Base-by-base conservation (phyloP, 2,888 invertebrate genomes). In the Xanthorhoe designata region DNA sequence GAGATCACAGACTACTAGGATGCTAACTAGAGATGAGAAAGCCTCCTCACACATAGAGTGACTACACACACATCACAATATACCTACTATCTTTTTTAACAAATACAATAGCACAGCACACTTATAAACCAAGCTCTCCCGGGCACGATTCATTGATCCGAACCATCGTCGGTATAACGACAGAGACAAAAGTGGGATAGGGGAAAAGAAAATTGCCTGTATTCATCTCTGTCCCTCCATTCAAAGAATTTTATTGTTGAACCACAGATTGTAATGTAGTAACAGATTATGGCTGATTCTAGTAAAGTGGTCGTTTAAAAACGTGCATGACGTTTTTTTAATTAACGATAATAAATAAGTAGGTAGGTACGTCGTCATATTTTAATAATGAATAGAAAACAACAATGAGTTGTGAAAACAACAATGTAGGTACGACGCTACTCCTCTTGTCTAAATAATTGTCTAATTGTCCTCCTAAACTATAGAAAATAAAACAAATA, bases 121-220 rank as follows among this genome's bases (percentile, higher is more conserved):
- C 32, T 8, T 17, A 18, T 18, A 15, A 53, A 45, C 53, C 38
- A 19, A 53, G 51, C 60, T 61, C 86, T 81, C 81, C 85, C 83
- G 89, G 90, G 89, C 88, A 87, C 88, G 88, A 88, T 92, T 92
- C 92, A 93, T 93, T 93, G 92, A 93, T 93, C 90, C 92, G 92
- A 91, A 91, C 50, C 83, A 76, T 80, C 82, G 85, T 93, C 92
- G 92, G 90, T 79, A 76, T 72, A 74, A 66, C 79, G 91, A 92
- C 78, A 86, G 87, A 84, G 91, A 92, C 80, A 79, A 82, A 79
- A 78, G 78, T 79, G 80, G 80, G 80, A 82, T 77, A 51, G 51
- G 58, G 58, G 50, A 50, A 42, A 77, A 73, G 71, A 74, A 74
- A 72, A 73, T 74, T 73, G 69, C 70, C 71, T 73, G 67, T 75